A percentile compares a stretch with the other conserved stretches of the same genome.
These are phyloP conservation scores for Morpho deidamia DNA, from an alignment of 2,888 invertebrate species.

Conservation along the genomic window DNA sequence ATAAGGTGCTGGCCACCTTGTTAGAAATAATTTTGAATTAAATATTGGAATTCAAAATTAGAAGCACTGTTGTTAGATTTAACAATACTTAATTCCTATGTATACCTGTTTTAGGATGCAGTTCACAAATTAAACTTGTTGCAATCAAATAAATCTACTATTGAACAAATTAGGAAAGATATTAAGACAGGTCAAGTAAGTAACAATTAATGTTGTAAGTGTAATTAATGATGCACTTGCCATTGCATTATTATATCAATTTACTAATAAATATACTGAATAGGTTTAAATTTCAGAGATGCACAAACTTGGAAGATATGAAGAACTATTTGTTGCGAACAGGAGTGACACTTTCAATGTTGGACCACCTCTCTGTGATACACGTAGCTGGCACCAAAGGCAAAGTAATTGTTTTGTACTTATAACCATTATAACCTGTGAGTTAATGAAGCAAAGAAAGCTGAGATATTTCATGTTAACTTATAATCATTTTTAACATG, in stretches of 20 bases:
- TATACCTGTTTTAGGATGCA: constrained; percentile 77
- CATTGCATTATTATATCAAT: too few species aligned
- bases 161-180: constrained; percentile 67
- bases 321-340: constrained; percentile 79
- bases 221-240: too few species aligned
- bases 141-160: constrained; percentile 83
- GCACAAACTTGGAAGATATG: constrained; percentile 69
- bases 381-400: constrained; percentile 99
- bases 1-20: too few species aligned
- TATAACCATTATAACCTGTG: too few species aligned
- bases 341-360: constrained; percentile 80
- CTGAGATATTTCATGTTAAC: too few species aligned
- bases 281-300: constrained; percentile 45
- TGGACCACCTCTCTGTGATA: constrained; percentile 89
- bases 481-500: too few species aligned
- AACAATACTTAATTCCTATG: too few species aligned
- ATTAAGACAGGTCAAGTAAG: constrained; percentile 57
- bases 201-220: constrained; percentile 1
- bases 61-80: too few species aligned
- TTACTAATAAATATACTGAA: not conserved
- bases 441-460: too few species aligned
- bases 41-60: too few species aligned
- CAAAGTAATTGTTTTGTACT: constrained; percentile 75
- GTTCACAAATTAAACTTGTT: constrained; percentile 82
- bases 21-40: too few species aligned